Evolutionary conservation across 2,888 invertebrate species (phyloP), one percentile per base, ranked within the genome.

Genomic region (Drosophila helvetica): DNA sequence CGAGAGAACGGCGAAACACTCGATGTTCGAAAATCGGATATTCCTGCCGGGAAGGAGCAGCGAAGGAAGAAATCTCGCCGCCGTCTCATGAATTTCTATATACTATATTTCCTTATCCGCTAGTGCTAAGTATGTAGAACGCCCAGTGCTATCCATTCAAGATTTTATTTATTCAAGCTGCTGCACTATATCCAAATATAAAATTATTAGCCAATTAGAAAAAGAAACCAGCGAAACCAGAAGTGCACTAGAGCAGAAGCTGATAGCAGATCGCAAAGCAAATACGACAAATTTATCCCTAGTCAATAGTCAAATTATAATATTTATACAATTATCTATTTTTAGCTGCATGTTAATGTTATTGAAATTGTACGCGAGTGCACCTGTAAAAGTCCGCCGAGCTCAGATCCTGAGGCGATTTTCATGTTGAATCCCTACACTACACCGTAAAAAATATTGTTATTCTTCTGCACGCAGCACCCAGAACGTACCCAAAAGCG

Each of bases 271-370:
- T 69, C 50, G 71, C 59, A 69, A 71, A 48, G 55, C 45, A 65
- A 65, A 38, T 62, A 76, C 74, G 78, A 89, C 80, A 88, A 89
- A 90, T 86, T 88, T 89, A 80, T 81, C 85, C 91, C 90, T 90
- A 90, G 90, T 90, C 90, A 90, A 90, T 90, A 90, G 91, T 78
- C 83, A 90, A 90, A 89, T 90, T 90, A 90, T 22, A 22, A 22
- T 22, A 22, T 90, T 89, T 90, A 88, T 88, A 74, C 66, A 86
- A 75, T 78, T 82, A 88, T 77, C 78, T 78, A 78, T 67, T 74
- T 86, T 84, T 83, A 70, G 72, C 38, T 57, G 57, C 64, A 77
- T 79, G 70, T 71, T 80, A 70, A 78, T 78, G 79, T 81, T 67
- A 84, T 80, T 46, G 51, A 53, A 46, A 27, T 38, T 48, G 18